Evolutionary conservation across 30 jellyfish, hydroid and myxozoan species (phyloP), one percentile per base, ranked within the genome.

Genomic region (Pseudorhiza aurosa): DNA sequence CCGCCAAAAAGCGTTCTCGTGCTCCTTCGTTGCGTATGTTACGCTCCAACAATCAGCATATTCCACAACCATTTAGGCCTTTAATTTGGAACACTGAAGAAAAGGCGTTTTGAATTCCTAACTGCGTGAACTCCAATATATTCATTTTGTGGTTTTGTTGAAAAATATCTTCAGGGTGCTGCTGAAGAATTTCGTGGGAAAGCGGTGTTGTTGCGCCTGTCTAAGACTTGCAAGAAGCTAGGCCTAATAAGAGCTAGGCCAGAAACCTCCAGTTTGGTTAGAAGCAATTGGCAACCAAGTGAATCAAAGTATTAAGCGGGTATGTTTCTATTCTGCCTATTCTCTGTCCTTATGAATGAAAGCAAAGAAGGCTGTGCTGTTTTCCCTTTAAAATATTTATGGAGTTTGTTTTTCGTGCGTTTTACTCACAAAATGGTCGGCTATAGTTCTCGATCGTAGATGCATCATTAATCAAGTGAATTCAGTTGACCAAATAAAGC

Each of bases 21-120:
- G 62, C 62, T 47, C 62, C 62, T 47, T 47, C 62, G 62, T 17
- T 47, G 62, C 25, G 25, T 7, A 47, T 26, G 62, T 47, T 6
- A 47, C 62, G 62, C 62, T 4, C n/a, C 25, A 17, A 6, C 6
- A 17, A 47, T 47, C 62, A 8, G 62, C 22, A 4, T 8, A 22
- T 8, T 8, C 5, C n/a, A 17, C 62, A 8, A 17, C 25, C 25
- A 47, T 5, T 26, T 47, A 47, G 62, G 62, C 62, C 62, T 26
- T 47, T 47, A 8, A 47, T 26, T 6, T 47, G 19, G 62, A 47
- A n/a, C n/a, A n/a, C n/a, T n/a, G n/a, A 47, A 47, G 62, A 17
- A 47, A 47, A 47, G 8, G n/a, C 62, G 62, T 8, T 47, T 47
- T 7, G 22, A 47, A 4, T 47, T 22, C 12, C 12, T 3, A 47